Evolutionary conservation across 2,888 invertebrate species (phyloP).

Genomic region (Melanostoma mellinum): DNA sequence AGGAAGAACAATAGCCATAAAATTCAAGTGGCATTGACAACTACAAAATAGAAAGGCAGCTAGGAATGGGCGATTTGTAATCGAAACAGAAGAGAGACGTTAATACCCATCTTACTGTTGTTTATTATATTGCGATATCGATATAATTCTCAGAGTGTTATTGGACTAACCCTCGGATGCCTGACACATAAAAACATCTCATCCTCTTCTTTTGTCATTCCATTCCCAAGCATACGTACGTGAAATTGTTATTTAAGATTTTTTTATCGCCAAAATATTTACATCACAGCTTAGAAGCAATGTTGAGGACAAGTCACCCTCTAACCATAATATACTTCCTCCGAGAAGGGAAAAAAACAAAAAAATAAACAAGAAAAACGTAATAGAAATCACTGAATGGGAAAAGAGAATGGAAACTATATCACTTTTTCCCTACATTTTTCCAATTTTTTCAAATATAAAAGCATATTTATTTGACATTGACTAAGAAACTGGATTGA

Average conservation of each 20-base stretch:
- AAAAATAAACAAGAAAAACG: not conserved
- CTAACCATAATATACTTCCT: not conserved
- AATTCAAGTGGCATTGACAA: not conserved
- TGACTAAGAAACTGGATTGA: constrained; percentile 34
- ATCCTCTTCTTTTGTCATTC: constrained; percentile 5
- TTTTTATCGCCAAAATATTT: constrained; percentile 54
- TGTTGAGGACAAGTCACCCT: not conserved
- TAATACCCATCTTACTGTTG: constrained; percentile 54
- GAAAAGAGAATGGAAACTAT: constrained; percentile 51
- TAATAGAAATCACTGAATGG: not conserved
- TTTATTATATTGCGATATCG: constrained; percentile 51
- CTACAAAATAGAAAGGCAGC: constrained; percentile 6
- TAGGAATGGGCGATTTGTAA: constrained; percentile 12
- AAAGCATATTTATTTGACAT: constrained; percentile 43
- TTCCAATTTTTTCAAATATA: constrained; percentile 24
- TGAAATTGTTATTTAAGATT: constrained; percentile 58
- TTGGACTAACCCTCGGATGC: constrained; percentile 49
- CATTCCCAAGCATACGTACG: constrained; percentile 14
- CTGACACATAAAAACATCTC: constrained; percentile 36
- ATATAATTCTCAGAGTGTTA: constrained; percentile 52
- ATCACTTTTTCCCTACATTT: constrained; percentile 37
- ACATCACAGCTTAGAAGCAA: constrained; percentile 40
- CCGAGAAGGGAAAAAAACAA: not conserved
- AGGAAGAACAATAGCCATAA: no score
- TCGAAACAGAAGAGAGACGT: constrained; percentile 43